Percentiles rank a stretch among this genome's conserved stretches.
phyloP scores from a whole-genome alignment of 2,888 invertebrate genomes.

The Caenorhabditis wallacei region DNA sequence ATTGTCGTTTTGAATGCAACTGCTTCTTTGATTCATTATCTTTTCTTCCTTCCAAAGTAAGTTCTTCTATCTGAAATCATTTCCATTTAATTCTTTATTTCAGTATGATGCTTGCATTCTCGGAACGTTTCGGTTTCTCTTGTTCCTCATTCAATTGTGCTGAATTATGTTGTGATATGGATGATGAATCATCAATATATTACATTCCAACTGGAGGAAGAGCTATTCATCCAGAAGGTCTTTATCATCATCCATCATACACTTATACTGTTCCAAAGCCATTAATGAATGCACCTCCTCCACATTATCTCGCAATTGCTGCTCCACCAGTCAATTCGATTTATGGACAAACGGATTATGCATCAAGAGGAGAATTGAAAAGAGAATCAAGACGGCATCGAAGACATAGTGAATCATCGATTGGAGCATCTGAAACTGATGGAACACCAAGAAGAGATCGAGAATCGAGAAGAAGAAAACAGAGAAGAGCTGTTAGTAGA shows the following conservation, averaged over 20 bases:
- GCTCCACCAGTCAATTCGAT: constrained; percentile 61
- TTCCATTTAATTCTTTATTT: constrained; percentile 27
- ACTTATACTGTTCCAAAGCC: constrained; percentile 70
- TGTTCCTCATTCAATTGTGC: constrained; percentile 66
- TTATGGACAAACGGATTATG: constrained; percentile 54
- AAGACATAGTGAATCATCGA: constrained; percentile 61
- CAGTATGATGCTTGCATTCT: constrained; percentile 77
- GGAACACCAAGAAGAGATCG: constrained; percentile 55
- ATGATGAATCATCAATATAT: constrained; percentile 78
- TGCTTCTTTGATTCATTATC: constrained; percentile 75
- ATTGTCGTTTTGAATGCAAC: constrained; percentile 74
- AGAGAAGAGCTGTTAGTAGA: constrained; percentile 52
- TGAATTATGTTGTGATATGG: constrained; percentile 74
- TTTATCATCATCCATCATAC: constrained; percentile 72
- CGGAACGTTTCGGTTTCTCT: constrained; percentile 73
- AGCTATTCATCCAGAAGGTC: constrained; percentile 69
- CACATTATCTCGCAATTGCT: constrained; percentile 72
- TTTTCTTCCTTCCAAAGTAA: constrained; percentile 78
- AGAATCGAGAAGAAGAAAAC: constrained; percentile 54
- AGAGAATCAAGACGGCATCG: constrained; percentile 52
- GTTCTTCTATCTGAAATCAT: not conserved
- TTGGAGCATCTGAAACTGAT: constrained; percentile 36
- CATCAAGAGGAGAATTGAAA: constrained; percentile 39
- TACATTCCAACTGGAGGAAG: constrained; percentile 77
- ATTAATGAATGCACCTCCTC: constrained; percentile 67